phyloP scores from a whole-genome alignment of 2,888 invertebrate species.

The Drosophila subquinaria region DNA sequence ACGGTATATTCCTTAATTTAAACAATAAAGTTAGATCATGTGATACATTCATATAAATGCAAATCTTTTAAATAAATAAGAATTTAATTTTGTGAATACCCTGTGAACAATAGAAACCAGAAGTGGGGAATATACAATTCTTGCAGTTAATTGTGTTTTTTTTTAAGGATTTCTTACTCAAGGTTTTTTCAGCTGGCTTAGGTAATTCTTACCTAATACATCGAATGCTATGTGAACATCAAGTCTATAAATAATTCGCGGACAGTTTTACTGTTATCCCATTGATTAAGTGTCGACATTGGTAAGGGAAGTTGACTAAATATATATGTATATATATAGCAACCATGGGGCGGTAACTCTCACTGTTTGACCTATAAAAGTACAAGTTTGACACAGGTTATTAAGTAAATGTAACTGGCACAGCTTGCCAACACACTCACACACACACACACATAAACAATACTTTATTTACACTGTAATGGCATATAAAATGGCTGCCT shows the following conservation, averaged over 20 bases:
- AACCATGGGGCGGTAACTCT: conserved; percentile 32
- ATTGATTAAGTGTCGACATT: conserved; percentile 48
- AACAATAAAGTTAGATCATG: background rate
- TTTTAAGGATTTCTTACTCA: background rate
- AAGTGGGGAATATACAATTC: background rate
- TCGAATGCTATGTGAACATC: background rate
- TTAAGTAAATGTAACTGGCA: conserved; percentile 73
- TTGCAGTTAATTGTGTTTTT: background rate
- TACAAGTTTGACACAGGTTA: conserved; percentile 66
- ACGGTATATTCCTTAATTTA: background rate
- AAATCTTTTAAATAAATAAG: background rate
- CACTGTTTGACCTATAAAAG: conserved; percentile 58
- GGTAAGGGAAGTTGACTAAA: conserved; percentile 18
- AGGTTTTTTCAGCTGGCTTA: background rate
- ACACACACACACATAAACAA: conserved; percentile 57
- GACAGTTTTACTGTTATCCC: conserved; percentile 52
- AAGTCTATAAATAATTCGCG: conserved; percentile 52
- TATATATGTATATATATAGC: conserved; percentile 39
- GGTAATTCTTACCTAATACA: conserved; percentile 16
- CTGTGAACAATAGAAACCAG: background rate
- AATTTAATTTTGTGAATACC: background rate
- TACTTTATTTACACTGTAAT: conserved; percentile 80
- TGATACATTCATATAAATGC: background rate
- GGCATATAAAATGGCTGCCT: conserved; percentile 76
- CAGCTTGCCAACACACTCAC: conserved; percentile 45